These are phyloP conservation scores for Saccostrea cuccullata DNA, from an alignment of 1,140 invertebrate genomes.

Conservation along the genomic window DNA sequence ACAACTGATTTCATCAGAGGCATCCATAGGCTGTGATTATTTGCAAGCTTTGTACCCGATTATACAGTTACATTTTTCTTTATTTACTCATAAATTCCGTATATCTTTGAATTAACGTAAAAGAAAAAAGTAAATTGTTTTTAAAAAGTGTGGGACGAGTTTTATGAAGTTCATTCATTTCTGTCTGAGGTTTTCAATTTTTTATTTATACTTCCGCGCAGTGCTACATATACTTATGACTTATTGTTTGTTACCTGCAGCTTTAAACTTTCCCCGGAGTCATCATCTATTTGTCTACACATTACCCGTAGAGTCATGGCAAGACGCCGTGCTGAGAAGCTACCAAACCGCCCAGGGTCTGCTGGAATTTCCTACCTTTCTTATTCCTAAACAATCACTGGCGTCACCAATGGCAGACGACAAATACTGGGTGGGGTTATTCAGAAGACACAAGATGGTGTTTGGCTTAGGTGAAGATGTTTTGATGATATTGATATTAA, in stretches of 20 bases:
- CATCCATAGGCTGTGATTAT: too few species aligned
- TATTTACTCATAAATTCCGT: too few species aligned
- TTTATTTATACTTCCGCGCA: too few species aligned
- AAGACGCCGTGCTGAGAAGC: background rate
- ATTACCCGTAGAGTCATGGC: background rate
- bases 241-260: background rate
- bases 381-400: background rate
- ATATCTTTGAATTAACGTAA: too few species aligned
- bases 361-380: background rate
- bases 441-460: background rate
- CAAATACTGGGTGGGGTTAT: conserved; percentile 19
- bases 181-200: too few species aligned
- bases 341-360: background rate
- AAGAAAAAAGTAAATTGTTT: too few species aligned
- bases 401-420: background rate
- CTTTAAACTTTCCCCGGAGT: background rate
- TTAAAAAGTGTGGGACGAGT: too few species aligned
- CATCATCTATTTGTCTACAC: background rate
- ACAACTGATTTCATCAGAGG: too few species aligned
- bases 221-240: too few species aligned
- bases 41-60: too few species aligned
- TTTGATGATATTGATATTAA: background rate
- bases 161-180: too few species aligned
- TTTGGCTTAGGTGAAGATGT: background rate
- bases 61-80: too few species aligned